Conservation (phyloP, 2,888 invertebrate species). For the Amphiduros pacificus region DNA sequence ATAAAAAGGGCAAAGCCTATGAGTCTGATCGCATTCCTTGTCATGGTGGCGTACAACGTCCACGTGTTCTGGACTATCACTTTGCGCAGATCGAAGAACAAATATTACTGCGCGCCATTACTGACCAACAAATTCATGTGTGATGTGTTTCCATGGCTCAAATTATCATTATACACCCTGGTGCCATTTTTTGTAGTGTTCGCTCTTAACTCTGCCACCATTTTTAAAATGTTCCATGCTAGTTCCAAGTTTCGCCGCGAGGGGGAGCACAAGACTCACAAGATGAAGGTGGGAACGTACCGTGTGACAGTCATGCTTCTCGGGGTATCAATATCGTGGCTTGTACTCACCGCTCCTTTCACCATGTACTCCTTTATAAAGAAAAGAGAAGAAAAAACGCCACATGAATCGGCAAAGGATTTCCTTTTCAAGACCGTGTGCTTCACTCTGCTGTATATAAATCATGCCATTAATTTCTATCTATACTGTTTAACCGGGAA, state of each 20-base stretch:
- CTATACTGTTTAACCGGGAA: conserved; percentile 28
- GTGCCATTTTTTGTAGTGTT: conserved; percentile 43
- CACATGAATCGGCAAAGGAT: background rate
- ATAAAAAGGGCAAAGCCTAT: conserved; percentile 17
- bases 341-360: conserved; percentile 28
- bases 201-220: conserved; percentile 44
- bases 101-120: conserved; percentile 30
- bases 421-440: conserved; percentile 21
- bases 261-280: background rate
- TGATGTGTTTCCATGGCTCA: conserved; percentile 41
- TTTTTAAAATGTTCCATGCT: background rate
- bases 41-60: conserved; percentile 13
- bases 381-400: background rate
- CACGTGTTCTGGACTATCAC: conserved; percentile 20
- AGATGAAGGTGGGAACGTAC: conserved; percentile 11
- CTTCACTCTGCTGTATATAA: conserved; percentile 26
- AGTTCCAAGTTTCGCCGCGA: background rate
- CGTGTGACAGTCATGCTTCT: conserved; percentile 27
- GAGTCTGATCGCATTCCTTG: background rate
- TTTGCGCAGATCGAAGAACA: background rate
- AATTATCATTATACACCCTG: conserved; percentile 43
- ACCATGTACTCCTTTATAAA: conserved; percentile 4
- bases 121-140: conserved; percentile 34
- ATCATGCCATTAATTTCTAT: conserved; percentile 29
- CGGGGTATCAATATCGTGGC: conserved; percentile 27